Conservation (phyloP, 2,113 vertebrate species). For the Podarcis raffonei region DNA sequence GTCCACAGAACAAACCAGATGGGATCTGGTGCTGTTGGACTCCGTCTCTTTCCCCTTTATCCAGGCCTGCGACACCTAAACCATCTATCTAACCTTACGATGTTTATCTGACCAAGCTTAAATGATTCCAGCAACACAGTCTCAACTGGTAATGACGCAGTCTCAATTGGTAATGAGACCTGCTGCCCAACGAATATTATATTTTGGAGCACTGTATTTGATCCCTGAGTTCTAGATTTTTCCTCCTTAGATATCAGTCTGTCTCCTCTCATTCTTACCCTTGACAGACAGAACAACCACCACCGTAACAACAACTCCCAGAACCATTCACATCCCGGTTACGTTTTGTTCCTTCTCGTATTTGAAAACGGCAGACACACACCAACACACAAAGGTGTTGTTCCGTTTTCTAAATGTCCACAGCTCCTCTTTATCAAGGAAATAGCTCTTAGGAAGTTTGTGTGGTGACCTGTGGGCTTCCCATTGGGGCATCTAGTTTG, state of each 20-base stretch:
- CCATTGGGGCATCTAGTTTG: too few species aligned
- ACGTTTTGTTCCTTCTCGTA: background rate
- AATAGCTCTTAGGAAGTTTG: too few species aligned
- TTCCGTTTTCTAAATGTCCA: too few species aligned
- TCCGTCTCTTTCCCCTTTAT: background rate
- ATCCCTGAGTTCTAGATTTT: background rate
- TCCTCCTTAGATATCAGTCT: background rate
- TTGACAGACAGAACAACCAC: background rate
- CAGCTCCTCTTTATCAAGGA: too few species aligned
- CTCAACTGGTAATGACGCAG: background rate
- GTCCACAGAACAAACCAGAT: background rate
- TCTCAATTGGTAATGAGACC: background rate
- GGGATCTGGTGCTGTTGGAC: background rate
- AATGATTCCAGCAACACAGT: background rate
- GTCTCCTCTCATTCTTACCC: background rate
- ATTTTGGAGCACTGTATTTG: background rate
- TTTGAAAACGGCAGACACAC: too few species aligned
- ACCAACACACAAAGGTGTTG: too few species aligned
- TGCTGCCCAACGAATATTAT: background rate
- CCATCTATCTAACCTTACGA: background rate
- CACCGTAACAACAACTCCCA: too few species aligned
- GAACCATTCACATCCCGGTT: background rate
- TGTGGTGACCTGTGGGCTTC: too few species aligned
- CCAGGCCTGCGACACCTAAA: background rate
- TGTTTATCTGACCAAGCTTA: constrained; percentile 5